Evolutionary conservation across 2,797 vertebrate genomes (phyloP).

Genomic region (Aselliscus stoliczkanus): DNA sequence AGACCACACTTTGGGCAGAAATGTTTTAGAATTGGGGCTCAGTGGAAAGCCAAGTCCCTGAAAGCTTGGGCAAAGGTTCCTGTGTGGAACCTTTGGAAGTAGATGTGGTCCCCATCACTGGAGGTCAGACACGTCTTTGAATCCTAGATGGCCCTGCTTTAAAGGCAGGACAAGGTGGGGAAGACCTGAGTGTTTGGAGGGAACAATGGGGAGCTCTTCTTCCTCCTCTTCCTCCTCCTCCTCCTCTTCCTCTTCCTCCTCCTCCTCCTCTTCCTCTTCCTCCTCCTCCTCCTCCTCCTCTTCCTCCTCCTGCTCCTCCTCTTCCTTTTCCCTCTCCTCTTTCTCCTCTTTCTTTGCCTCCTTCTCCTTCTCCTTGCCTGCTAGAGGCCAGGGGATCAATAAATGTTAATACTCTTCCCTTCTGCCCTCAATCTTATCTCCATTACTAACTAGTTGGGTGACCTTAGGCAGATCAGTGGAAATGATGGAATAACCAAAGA

Average conservation of each 20-base stretch:
- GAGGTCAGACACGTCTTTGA: background rate
- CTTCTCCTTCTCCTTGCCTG: background rate
- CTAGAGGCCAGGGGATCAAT: background rate
- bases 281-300: background rate
- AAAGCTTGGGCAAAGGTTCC: background rate
- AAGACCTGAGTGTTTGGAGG: background rate
- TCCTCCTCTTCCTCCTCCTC: background rate
- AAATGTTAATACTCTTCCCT: background rate
- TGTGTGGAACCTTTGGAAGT: background rate
- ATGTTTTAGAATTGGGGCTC: background rate
- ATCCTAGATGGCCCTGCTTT: background rate
- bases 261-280: too few relatives aligned
- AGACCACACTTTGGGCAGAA: background rate
- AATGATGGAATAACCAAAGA: background rate
- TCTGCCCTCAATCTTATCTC: background rate
- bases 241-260: background rate
- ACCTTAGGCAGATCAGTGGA: background rate
- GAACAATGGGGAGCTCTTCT: background rate
- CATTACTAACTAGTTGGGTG: conserved; percentile 16
- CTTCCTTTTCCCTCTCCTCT: too few relatives aligned
- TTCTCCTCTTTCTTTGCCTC: background rate
- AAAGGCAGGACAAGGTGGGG: background rate
- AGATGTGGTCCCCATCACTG: background rate
- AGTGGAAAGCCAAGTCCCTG: background rate
- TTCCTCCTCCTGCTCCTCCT: too few relatives aligned